These are phyloP conservation scores for Grantiella picta DNA, from an alignment of 2,113 vertebrate species.

Conservation along the genomic window DNA sequence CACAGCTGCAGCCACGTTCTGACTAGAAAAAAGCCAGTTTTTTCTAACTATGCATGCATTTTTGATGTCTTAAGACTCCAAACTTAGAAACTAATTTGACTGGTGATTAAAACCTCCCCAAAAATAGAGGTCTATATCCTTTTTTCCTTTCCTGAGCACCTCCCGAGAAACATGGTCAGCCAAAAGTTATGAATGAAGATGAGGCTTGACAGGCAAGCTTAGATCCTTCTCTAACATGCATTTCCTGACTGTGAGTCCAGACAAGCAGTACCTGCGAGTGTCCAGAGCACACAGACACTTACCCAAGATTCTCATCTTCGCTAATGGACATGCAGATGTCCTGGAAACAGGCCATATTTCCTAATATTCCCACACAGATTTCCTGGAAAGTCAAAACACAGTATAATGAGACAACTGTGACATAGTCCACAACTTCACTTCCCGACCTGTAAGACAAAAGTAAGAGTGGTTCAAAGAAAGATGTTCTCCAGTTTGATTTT, in stretches of 20 bases:
- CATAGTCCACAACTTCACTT: background rate
- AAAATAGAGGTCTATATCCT: background rate
- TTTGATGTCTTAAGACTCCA: background rate
- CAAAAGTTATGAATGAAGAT: background rate
- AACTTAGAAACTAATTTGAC: background rate
- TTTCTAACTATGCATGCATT: background rate
- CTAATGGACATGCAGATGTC: slow-evolving; percentile 88
- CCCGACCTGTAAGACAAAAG: background rate
- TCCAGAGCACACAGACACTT: slow-evolving; percentile 39
- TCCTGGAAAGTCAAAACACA: slow-evolving; percentile 78
- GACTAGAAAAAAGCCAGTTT: background rate
- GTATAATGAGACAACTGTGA: background rate
- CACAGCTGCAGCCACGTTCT: background rate
- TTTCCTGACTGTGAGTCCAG: background rate
- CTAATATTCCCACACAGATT: slow-evolving; percentile 96
- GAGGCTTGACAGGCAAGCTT: background rate
- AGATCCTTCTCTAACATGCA: background rate
- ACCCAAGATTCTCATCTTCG: slow-evolving; percentile 87
- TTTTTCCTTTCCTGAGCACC: background rate
- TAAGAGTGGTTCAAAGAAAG: background rate
- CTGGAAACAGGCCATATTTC: slow-evolving; percentile 95
- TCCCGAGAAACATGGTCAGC: background rate
- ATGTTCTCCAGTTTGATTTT: background rate
- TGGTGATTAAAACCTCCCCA: background rate
- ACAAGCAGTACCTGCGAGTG: background rate